Conservation (phyloP, 2,797 vertebrate genomes). For the Aeoliscus strigatus region DNA sequence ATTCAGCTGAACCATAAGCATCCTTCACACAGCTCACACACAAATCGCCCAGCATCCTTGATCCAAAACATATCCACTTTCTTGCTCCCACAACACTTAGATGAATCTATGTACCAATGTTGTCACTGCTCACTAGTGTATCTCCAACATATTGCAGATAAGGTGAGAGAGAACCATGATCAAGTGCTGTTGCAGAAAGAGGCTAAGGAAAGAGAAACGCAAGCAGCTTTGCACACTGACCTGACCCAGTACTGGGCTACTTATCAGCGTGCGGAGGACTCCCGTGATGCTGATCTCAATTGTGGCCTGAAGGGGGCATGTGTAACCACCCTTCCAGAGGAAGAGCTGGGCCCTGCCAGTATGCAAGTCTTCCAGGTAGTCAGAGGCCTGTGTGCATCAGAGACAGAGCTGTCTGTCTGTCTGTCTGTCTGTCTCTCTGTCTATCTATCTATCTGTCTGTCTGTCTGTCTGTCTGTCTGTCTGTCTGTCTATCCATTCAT, state of each 20-base stretch:
- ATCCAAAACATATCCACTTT: not conserved
- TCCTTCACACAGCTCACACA: not conserved
- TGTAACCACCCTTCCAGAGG: constrained; percentile 42
- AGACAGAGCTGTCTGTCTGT: too few species aligned
- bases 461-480: too few species aligned
- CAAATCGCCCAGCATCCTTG: not conserved
- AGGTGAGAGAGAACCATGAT: constrained; percentile 48
- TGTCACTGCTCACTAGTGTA: not conserved
- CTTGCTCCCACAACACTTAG: not conserved
- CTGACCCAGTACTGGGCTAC: constrained; percentile 54
- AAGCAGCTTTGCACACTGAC: constrained; percentile 41
- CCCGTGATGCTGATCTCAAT: constrained; percentile 65
- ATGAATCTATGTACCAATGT: not conserved
- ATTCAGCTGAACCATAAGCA: too few species aligned
- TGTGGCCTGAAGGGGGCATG: constrained; percentile 56
- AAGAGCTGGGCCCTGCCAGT: constrained; percentile 69
- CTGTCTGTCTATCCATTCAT: too few species aligned
- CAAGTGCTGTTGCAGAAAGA: constrained; percentile 49
- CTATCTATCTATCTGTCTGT: too few species aligned
- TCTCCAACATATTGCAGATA: constrained; percentile 50
- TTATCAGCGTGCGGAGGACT: constrained; percentile 61
- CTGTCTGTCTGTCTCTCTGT: too few species aligned
- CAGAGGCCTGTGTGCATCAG: constrained; percentile 5
- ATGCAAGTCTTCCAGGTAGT: constrained; percentile 74
- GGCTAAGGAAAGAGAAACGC: constrained; percentile 46